phyloP scores from a whole-genome alignment of 2,797 vertebrate genomes.

The Syngnathus acus region DNA sequence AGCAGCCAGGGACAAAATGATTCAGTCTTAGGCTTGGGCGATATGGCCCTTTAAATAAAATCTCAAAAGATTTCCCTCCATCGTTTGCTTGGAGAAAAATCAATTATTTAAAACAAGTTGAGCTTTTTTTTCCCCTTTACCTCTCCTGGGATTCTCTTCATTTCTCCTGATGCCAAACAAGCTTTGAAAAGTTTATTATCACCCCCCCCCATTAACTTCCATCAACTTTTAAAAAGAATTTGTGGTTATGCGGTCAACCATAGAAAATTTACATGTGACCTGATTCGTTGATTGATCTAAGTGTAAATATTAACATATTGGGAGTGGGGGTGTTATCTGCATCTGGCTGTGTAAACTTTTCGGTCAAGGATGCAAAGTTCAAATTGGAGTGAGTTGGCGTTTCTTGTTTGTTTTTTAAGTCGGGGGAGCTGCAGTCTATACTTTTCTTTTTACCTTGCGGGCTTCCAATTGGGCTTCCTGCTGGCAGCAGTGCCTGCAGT shows the following conservation, averaged over 20 bases:
- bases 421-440: neutral
- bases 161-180: neutral
- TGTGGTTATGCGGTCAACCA: too few species aligned
- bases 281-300: too few species aligned
- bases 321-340: too few species aligned
- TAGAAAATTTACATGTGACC: too few species aligned
- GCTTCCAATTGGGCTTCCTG: constrained; percentile 89
- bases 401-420: constrained; percentile 9
- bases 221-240: neutral
- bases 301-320: neutral
- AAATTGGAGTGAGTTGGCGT: neutral
- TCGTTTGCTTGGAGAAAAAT: neutral
- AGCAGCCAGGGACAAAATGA: neutral
- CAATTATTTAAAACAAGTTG: constrained; percentile 3
- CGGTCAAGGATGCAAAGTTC: neutral
- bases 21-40: too few species aligned
- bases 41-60: neutral
- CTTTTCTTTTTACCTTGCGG: constrained; percentile 76
- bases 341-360: neutral
- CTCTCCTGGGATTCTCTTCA: neutral
- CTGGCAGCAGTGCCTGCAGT: constrained; percentile 90
- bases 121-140: neutral
- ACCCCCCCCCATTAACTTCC: neutral
- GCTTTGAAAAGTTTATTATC: neutral
- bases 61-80: neutral